Evolutionary conservation across 2,888 invertebrate species (phyloP), one percentile per base, ranked within the genome.

Genomic region (Siphlonurus alternatus): DNA sequence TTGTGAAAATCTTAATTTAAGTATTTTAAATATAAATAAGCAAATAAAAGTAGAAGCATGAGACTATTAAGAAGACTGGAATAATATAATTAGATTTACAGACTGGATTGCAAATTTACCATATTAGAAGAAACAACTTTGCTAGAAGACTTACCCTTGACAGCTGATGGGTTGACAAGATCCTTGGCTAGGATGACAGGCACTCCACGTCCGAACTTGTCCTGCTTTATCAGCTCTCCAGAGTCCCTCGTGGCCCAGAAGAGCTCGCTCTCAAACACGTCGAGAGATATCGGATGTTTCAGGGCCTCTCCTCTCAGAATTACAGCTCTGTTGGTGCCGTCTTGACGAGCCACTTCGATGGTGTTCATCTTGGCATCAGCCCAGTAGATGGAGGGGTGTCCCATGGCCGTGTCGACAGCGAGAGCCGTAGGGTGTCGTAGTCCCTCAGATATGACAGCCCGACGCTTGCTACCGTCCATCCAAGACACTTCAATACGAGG

Each of bases 141-240:
- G n/a, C n/a, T n/a, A n/a, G n/a, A n/a, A n/a, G n/a, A n/a, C 62
- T 70, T 73, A 85, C 85, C 84, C 80, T 89, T 91, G 1, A 98
- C 84, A 66, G 89, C 88, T 20, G 91, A 88, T 0, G 95, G 92
- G 74, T 89, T 88, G 69, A 88, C 84, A 66, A 97, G 81, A 72
- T 93, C 88, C 70, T 85, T 86, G 66, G 91, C 87, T 23, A 98
- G 80, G 1, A 85, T 79, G 61, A 89, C 87, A 54, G 92, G 89
- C 67, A 95, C 91, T 15, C 96, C 96, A 62, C 95, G 80, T 0
- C 98, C 98, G 77, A 98, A 98, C 79, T 99, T 99, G 75, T 99
- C 96, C 75, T 95, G 94, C 23, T 84, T 82, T 61, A 91, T 80
- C 3, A 98, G 78, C 72, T 93, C 92, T 1, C 95, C 95, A 0